Conservation (phyloP, 1,140 invertebrate species). For the Neodiprion virginianus region DNA sequence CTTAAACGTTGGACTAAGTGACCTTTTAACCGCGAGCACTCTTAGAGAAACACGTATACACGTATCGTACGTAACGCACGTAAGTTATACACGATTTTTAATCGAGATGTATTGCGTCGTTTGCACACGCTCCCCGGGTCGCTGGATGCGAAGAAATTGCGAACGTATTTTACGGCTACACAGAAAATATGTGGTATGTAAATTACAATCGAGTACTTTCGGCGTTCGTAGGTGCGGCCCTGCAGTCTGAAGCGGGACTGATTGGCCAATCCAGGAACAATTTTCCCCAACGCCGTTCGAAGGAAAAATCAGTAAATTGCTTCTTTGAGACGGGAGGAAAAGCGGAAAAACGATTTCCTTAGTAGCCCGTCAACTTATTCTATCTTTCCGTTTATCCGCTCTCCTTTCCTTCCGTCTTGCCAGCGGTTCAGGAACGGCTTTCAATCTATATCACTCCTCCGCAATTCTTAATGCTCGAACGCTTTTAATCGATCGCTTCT, state of each 20-base stretch:
- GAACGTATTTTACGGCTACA: not conserved
- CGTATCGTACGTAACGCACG: not conserved
- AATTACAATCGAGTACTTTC: not conserved
- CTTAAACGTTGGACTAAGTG: conserved; percentile 10
- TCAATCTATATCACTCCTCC: too few species aligned
- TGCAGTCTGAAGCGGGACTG: not conserved
- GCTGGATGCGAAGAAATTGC: not conserved
- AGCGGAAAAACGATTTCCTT: conserved; percentile 47
- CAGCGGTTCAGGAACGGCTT: too few species aligned
- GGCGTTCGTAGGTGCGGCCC: not conserved
- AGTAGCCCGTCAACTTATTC: conserved; percentile 5
- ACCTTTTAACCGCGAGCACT: conserved; percentile 13
- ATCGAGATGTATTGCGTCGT: not conserved
- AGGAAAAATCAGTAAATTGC: conserved; percentile 60
- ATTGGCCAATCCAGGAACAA: conserved; percentile 30
- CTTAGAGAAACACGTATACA: not conserved
- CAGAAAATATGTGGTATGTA: not conserved
- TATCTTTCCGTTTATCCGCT: not conserved
- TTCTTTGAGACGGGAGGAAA: conserved; percentile 57
- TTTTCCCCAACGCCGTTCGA: conserved; percentile 51
- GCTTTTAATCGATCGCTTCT: too few species aligned
- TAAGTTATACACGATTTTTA: not conserved
- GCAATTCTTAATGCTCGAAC: too few species aligned
- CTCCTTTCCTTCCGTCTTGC: too few species aligned
- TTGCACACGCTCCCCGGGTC: not conserved